Evolutionary conservation across 2,113 vertebrate genomes (phyloP).

Genomic region (Hippocampus abdominalis): DNA sequence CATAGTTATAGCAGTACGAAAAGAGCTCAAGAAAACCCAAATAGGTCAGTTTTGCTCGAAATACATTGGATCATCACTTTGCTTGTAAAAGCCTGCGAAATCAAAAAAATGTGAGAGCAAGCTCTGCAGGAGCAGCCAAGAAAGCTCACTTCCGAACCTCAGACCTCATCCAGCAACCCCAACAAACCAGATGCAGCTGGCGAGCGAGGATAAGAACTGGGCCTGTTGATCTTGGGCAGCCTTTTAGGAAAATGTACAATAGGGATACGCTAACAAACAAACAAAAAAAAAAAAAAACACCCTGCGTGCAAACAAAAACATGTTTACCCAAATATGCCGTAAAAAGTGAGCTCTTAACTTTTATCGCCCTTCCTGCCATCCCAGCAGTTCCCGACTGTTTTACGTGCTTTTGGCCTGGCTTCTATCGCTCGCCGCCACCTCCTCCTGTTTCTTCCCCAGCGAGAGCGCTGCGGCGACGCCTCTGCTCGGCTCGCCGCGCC

Average conservation of each 20-base stretch:
- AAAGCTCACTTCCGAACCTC: constrained; percentile 46
- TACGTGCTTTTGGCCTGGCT: constrained; percentile 31
- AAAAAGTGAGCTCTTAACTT: constrained; percentile 40
- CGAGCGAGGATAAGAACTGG: constrained; percentile 30
- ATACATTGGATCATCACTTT: neutral
- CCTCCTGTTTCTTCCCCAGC: constrained; percentile 53
- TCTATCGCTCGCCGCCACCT: constrained; percentile 31
- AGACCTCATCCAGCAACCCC: constrained; percentile 36
- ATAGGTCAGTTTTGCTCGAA: neutral
- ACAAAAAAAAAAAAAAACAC: neutral
- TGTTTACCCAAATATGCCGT: constrained; percentile 30
- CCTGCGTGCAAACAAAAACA: constrained; percentile 16
- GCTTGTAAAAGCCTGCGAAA: neutral
- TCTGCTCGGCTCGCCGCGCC: constrained; percentile 52
- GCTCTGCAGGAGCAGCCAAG: constrained; percentile 51
- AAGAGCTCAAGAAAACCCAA: neutral
- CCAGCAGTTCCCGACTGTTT: constrained; percentile 32
- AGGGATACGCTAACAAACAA: neutral
- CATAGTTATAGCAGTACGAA: neutral
- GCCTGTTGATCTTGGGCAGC: constrained; percentile 18
- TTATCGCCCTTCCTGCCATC: constrained; percentile 25
- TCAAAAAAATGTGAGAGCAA: constrained; percentile 21
- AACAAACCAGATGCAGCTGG: constrained; percentile 57
- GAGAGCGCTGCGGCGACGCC: constrained; percentile 55
- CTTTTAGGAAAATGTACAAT: neutral